Percentiles rank a stretch among this genome's conserved stretches.
Evolutionary conservation across 2,888 invertebrate species (phyloP).

Genomic region (Megaustenia siamemsis): DNA sequence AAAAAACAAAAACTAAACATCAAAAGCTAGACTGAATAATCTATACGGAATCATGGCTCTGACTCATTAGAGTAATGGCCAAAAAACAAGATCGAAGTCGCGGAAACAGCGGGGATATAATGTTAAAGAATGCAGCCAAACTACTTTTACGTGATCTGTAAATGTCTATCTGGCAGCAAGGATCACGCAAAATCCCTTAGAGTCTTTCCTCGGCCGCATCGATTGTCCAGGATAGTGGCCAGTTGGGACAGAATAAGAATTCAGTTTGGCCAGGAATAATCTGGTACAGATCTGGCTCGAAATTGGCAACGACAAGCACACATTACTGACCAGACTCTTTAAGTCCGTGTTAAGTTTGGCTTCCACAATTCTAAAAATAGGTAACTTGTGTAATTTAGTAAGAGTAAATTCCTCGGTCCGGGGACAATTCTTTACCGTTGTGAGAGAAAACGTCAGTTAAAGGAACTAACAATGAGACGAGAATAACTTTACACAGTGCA

Average conservation of each 20-base stretch:
- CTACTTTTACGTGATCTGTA: conserved; percentile 27
- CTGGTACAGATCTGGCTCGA: neutral
- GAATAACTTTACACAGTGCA: too few species aligned
- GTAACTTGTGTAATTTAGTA: too few species aligned
- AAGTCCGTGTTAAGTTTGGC: too few species aligned
- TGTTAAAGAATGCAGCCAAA: conserved; percentile 4
- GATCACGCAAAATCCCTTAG: neutral
- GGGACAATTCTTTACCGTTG: too few species aligned
- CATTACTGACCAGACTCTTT: too few species aligned
- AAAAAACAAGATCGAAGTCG: neutral
- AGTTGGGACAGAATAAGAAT: neutral
- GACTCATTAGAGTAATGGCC: neutral
- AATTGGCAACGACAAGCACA: neutral
- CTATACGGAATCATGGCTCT: neutral
- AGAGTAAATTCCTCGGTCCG: too few species aligned
- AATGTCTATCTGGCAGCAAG: conserved; percentile 31
- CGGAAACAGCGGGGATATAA: neutral
- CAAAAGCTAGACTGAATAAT: neutral
- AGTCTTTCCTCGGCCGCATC: neutral
- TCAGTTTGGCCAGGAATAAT: neutral
- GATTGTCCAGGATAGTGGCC: neutral
- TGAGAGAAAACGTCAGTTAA: too few species aligned
- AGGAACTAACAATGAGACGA: too few species aligned
- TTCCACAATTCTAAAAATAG: too few species aligned
- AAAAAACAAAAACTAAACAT: neutral